Evolutionary conservation across 2,888 invertebrate genomes (phyloP).

Genomic region (Anticlea derivata): DNA sequence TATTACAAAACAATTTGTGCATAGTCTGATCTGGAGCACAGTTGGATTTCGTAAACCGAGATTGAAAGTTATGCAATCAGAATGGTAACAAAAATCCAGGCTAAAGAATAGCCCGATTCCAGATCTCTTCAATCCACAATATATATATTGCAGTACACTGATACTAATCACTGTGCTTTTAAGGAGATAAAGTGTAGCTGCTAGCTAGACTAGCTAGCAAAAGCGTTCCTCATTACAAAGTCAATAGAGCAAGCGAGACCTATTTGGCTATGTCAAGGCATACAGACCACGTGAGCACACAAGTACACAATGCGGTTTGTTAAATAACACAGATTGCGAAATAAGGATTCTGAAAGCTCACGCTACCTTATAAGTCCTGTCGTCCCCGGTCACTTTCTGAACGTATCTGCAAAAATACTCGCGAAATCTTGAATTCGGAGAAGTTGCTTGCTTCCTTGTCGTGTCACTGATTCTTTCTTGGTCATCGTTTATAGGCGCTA

Average conservation of each 20-base stretch:
- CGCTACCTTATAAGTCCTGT: conserved; percentile 11
- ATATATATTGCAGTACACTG: too few species aligned
- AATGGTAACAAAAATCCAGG: too few species aligned
- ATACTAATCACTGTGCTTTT: too few species aligned
- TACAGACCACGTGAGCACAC: conserved; percentile 7
- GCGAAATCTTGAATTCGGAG: too few species aligned
- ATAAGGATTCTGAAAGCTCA: conserved; percentile 13
- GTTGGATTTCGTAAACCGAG: conserved; percentile 1
- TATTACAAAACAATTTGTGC: too few species aligned
- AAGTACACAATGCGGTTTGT: conserved; percentile 2
- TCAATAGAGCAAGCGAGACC: conserved; percentile 16
- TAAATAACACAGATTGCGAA: conserved; percentile 4
- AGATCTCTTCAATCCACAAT: too few species aligned
- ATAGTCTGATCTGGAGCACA: neutral
- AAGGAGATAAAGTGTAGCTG: too few species aligned
- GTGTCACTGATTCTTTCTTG: too few species aligned
- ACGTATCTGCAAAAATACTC: neutral
- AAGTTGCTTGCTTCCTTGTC: too few species aligned
- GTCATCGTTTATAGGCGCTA: too few species aligned
- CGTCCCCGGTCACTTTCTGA: neutral
- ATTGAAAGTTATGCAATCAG: conserved; percentile 2
- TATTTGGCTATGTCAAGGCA: conserved; percentile 24
- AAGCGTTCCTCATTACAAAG: conserved; percentile 17
- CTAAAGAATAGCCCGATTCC: too few species aligned
- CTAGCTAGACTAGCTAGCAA: neutral